Evolutionary conservation across 2,113 vertebrate species (phyloP).

Genomic region (Pterocles burchelli): DNA sequence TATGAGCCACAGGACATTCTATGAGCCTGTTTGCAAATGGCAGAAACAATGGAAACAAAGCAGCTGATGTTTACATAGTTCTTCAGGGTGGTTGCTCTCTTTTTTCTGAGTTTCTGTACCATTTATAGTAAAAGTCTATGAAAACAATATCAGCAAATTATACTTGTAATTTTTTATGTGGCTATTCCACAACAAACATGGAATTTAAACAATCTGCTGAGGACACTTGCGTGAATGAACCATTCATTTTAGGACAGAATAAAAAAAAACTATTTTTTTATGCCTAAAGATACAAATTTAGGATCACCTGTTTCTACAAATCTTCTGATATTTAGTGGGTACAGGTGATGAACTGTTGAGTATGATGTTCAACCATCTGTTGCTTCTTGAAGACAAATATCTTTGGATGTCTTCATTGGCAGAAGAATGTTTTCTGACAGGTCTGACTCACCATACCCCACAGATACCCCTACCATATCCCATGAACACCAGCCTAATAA

Average conservation of each 20-base stretch:
- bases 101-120: not conserved
- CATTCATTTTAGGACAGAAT: not conserved
- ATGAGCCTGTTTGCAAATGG: not conserved
- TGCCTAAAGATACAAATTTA: not conserved
- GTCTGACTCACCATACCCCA: not conserved
- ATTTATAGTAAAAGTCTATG: not conserved
- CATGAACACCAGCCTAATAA: not conserved
- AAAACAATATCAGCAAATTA: not conserved
- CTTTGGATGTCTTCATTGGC: not conserved
- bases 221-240: not conserved
- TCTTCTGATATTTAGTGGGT: not conserved
- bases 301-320: not conserved
- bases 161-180: not conserved
- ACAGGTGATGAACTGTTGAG: not conserved
- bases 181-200: not conserved
- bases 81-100: not conserved
- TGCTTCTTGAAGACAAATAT: not conserved
- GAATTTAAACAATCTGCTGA: not conserved
- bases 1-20: not conserved
- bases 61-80: not conserved
- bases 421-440: not conserved
- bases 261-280: not conserved
- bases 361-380: not conserved
- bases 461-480: not conserved
- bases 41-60: not conserved